A percentile compares a stretch with the other conserved stretches of the same genome.
phyloP scores from a whole-genome alignment of 2,888 invertebrate species.

The Agrochola lychnidis region DNA sequence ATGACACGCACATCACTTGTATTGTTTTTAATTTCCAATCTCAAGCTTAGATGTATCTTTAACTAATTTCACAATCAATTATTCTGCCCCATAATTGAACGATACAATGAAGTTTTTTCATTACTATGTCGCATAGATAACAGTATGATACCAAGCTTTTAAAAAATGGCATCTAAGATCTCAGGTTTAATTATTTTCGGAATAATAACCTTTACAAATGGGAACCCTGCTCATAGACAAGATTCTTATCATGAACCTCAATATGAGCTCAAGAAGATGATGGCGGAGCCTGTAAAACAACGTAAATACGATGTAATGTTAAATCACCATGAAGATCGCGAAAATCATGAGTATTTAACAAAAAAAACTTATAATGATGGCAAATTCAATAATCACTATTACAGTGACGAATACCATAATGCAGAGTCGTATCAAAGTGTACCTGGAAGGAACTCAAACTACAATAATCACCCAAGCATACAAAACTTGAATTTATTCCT shows the following conservation, averaged over 20 bases:
- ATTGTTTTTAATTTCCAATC: conserved; percentile 53
- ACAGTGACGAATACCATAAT: background rate
- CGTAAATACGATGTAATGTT: conserved; percentile 36
- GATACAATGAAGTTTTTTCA: conserved; percentile 15
- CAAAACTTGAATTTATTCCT: conserved; percentile 25
- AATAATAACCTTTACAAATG: conserved; percentile 32
- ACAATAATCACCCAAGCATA: conserved; percentile 17
- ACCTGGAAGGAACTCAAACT: background rate
- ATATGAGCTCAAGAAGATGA: conserved; percentile 23
- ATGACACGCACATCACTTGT: background rate
- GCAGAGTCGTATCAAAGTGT: background rate
- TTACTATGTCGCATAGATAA: conserved; percentile 21
- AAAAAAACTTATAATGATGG: background rate
- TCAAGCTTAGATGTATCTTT: conserved; percentile 56
- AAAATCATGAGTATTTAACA: conserved; percentile 29
- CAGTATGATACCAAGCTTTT: conserved; percentile 14
- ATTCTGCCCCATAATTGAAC: conserved; percentile 16
- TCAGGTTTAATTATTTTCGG: conserved; percentile 41
- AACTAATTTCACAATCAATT: conserved; percentile 55
- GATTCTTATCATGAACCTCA: background rate
- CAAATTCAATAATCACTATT: background rate
- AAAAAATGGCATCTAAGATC: conserved; percentile 38
- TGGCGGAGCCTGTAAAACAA: conserved; percentile 15
- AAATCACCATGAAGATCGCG: conserved; percentile 31
- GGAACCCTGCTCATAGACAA: conserved; percentile 13